Percentiles rank a stretch among this genome's conserved stretches.
phyloP scores from a whole-genome alignment of 2,888 invertebrate genomes.

The Neoascia interrupta region DNA sequence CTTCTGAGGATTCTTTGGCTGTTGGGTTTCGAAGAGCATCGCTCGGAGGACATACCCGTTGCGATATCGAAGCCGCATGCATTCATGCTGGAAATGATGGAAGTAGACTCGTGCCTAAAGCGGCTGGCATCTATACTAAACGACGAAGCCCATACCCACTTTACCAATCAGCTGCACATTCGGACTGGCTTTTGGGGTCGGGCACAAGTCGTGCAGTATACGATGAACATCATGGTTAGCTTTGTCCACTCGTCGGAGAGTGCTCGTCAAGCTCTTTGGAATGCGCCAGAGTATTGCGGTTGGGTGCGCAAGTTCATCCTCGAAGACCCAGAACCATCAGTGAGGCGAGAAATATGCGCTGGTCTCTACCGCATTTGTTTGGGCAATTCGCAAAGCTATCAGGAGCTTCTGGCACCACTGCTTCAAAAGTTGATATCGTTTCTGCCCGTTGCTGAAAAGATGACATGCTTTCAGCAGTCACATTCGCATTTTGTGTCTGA shows the following conservation, averaged over 20 bases:
- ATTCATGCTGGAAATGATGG: constrained; percentile 89
- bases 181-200: constrained; percentile 96
- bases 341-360: constrained; percentile 94
- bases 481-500: constrained; percentile 75
- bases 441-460: constrained; percentile 90
- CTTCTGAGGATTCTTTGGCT: constrained; percentile 92
- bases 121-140: constrained; percentile 92
- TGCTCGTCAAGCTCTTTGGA: constrained; percentile 88
- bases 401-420: constrained; percentile 87
- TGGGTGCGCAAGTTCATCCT: constrained; percentile 92
- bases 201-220: constrained; percentile 94
- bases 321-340: constrained; percentile 95
- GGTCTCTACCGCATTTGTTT: constrained; percentile 94
- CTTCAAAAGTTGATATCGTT: constrained; percentile 90
- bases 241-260: constrained; percentile 94
- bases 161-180: constrained; percentile 85
- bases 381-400: constrained; percentile 82
- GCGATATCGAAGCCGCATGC: constrained; percentile 83
- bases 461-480: constrained; percentile 82
- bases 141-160: constrained; percentile 86
- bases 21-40: constrained; percentile 85
- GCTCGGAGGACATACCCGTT: constrained; percentile 81
- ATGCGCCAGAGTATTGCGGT: constrained; percentile 86
- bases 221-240: constrained; percentile 94
- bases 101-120: constrained; percentile 89